phyloP scores from a whole-genome alignment of 2,113 vertebrate species.

The Regulus satrapa region DNA sequence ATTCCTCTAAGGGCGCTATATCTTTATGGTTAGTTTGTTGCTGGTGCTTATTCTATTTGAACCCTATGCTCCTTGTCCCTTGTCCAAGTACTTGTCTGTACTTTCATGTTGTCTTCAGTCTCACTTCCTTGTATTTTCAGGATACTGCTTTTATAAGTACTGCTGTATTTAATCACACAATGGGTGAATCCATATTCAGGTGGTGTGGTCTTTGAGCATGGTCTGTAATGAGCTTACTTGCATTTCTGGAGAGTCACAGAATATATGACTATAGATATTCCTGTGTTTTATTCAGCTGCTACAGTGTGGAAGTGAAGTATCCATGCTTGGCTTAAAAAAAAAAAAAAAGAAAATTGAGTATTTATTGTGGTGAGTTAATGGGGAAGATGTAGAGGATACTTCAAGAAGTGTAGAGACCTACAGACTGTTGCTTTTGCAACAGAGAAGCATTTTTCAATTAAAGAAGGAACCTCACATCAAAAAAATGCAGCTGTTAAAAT shows the following conservation, averaged over 20 bases:
- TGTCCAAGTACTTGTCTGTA: background rate
- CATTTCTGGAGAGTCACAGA: background rate
- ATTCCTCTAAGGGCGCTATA: background rate
- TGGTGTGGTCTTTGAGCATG: background rate
- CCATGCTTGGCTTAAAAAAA: background rate
- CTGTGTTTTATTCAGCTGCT: background rate
- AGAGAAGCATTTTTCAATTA: background rate
- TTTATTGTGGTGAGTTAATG: background rate
- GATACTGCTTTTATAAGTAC: background rate
- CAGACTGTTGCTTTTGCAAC: background rate
- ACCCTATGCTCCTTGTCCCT: fast-evolving
- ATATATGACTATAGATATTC: background rate
- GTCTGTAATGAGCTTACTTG: background rate
- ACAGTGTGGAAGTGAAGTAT: background rate
- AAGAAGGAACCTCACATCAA: background rate
- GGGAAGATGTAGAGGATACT: background rate
- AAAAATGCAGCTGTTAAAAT: background rate
- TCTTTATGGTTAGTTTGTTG: background rate
- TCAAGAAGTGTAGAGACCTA: background rate
- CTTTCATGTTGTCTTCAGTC: background rate
- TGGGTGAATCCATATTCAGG: background rate
- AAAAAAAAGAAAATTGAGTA: background rate
- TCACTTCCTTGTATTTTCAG: background rate
- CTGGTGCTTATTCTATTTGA: background rate
- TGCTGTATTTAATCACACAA: background rate